Conservation (phyloP, 2,888 invertebrate species). For the Dermolepida albohirtum region DNA sequence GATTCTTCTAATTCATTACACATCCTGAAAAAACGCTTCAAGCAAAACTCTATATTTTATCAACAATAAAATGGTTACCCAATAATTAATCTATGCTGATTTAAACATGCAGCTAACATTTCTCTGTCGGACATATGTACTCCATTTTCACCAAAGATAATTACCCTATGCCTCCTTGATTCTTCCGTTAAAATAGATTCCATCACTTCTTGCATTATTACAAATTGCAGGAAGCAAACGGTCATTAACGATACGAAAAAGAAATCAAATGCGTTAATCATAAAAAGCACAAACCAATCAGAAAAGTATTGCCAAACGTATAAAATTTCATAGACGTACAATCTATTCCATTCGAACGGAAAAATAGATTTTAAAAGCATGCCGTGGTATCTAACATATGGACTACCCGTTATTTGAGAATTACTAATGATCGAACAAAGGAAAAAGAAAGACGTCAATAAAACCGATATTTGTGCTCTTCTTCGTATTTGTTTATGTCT, state of each 20-base stretch:
- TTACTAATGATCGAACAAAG: slow-evolving; percentile 10
- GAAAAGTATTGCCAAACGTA: slow-evolving; percentile 45
- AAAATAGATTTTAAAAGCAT: slow-evolving; percentile 44
- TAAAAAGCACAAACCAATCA: slow-evolving; percentile 40
- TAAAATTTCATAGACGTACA: slow-evolving; percentile 46
- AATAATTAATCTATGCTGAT: slow-evolving; percentile 47
- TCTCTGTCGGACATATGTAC: slow-evolving; percentile 32
- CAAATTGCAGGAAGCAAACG: slow-evolving; percentile 37
- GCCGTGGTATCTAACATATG: slow-evolving; percentile 28
- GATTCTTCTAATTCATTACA: slow-evolving; percentile 44
- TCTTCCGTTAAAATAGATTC: slow-evolving; percentile 28
- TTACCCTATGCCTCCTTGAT: slow-evolving; percentile 17
- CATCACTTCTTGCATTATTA: slow-evolving; percentile 47
- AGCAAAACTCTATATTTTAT: no score
- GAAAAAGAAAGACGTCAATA: slow-evolving; percentile 4
- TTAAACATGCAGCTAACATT: slow-evolving; percentile 44
- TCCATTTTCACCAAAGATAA: slow-evolving; percentile 31
- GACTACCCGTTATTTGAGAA: slow-evolving; percentile 31
- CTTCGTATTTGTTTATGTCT: background rate
- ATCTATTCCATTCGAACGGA: slow-evolving; percentile 44
- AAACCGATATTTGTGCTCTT: slow-evolving; percentile 6
- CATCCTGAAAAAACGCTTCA: slow-evolving; percentile 27
- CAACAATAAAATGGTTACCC: slow-evolving; percentile 33
- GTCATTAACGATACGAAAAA: slow-evolving; percentile 37
- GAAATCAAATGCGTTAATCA: slow-evolving; percentile 40